Evolutionary conservation across 2,113 vertebrate genomes (phyloP).

Genomic region (Gyps fulvus): DNA sequence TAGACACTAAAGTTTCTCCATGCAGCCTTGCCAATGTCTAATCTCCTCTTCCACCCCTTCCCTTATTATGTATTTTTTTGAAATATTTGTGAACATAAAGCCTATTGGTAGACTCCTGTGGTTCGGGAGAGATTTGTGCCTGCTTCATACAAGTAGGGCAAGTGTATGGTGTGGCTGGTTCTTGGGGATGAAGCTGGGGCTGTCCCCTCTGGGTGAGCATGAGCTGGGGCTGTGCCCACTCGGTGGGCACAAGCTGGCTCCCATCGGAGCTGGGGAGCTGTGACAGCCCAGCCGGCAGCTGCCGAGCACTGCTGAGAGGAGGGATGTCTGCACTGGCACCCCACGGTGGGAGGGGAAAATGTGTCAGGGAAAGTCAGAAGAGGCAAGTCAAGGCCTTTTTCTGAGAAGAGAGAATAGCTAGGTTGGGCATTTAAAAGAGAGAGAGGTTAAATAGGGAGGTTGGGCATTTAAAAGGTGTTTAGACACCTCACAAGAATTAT

Average conservation of each 20-base stretch:
- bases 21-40: neutral
- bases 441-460: neutral
- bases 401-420: neutral
- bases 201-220: neutral
- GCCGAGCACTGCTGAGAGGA: neutral
- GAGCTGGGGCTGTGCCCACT: neutral
- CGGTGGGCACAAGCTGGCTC: too few relatives aligned
- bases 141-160: neutral
- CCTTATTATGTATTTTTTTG: neutral
- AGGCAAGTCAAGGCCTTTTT: neutral
- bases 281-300: neutral
- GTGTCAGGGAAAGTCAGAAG: neutral
- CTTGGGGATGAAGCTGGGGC: neutral
- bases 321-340: neutral
- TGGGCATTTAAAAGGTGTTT: neutral
- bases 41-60: neutral
- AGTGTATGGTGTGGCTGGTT: neutral
- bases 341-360: neutral
- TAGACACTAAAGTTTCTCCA: neutral
- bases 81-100: neutral
- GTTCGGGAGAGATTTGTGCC: neutral
- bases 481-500: neutral
- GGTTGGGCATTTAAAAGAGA: neutral
- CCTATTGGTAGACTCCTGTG: neutral
- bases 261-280: neutral